Percentiles rank a stretch among this genome's conserved stretches.
phyloP scores from a whole-genome alignment of 1,140 invertebrate species.

The Papilio helenus region DNA sequence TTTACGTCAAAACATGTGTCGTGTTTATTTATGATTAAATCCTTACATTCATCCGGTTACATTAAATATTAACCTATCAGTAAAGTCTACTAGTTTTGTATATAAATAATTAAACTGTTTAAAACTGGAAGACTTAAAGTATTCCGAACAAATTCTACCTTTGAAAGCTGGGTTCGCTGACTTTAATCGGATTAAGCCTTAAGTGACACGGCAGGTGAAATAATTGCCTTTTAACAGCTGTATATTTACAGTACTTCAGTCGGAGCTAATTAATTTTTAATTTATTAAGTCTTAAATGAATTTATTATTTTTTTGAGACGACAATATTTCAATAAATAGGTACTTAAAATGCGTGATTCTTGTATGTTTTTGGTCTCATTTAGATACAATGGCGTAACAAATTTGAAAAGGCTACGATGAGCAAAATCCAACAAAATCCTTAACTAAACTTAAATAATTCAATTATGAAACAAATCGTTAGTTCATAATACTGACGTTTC shows the following conservation, averaged over 20 bases:
- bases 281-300: not conserved
- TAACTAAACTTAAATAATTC: too few species aligned
- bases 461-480: too few species aligned
- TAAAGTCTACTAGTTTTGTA: not conserved
- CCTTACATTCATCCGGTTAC: not conserved
- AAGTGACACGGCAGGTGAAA: slow-evolving; percentile 4
- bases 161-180: not conserved
- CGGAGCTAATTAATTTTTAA: not conserved
- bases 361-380: too few species aligned
- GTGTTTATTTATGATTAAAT: too few species aligned
- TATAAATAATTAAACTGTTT: not conserved
- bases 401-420: too few species aligned
- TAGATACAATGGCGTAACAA: too few species aligned
- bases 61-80: not conserved
- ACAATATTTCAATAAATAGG: too few species aligned
- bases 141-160: not conserved
- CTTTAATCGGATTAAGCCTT: not conserved
- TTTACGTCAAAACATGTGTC: too few species aligned
- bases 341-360: too few species aligned
- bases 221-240: slow-evolving; percentile 11
- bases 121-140: not conserved
- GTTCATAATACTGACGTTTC: not conserved
- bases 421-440: too few species aligned
- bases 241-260: not conserved
- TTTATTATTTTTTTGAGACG: too few species aligned